Percentiles rank a stretch among this genome's conserved stretches.
These are phyloP conservation scores for Porites lutea DNA, from an alignment of 64 coral and sea anemone species.

Conservation along the genomic window DNA sequence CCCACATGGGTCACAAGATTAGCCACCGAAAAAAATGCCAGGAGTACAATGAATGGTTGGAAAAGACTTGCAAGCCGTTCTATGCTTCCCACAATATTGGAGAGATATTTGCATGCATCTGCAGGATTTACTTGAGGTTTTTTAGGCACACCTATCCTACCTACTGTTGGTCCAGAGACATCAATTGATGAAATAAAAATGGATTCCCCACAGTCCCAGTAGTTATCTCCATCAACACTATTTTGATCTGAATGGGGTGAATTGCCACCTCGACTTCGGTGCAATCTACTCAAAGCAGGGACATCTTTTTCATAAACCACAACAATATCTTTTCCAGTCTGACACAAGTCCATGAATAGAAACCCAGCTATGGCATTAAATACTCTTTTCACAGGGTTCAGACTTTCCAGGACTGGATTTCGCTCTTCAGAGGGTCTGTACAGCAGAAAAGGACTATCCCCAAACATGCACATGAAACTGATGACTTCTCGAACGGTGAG, in stretches of 20 bases:
- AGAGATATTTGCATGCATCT: conserved; percentile 81
- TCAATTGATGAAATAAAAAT: conserved; percentile 5
- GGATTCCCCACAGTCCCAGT: neutral
- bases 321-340: conserved; percentile 78
- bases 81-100: conserved; percentile 74
- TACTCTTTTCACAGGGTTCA: conserved; percentile 44
- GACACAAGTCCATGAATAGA: conserved; percentile 83
- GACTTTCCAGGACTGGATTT: conserved; percentile 31
- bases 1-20: conserved; percentile 91
- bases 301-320: conserved; percentile 75
- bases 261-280: neutral
- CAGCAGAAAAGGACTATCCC: conserved; percentile 85
- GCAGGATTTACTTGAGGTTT: conserved; percentile 60
- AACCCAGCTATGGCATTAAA: conserved; percentile 64
- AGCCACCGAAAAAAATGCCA: conserved; percentile 90
- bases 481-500: conserved; percentile 84
- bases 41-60: conserved; percentile 78
- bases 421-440: conserved; percentile 10
- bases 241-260: neutral
- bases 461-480: conserved; percentile 90
- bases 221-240: conserved; percentile 13
- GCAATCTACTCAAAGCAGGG: neutral
- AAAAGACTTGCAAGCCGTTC: conserved; percentile 79
- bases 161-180: conserved; percentile 20
- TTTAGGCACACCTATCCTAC: conserved; percentile 53